A percentile compares a stretch with the other conserved stretches of the same genome.
These are phyloP conservation scores for Sebastes taczanowskii DNA, from an alignment of 2,797 vertebrate species.

Conservation along the genomic window DNA sequence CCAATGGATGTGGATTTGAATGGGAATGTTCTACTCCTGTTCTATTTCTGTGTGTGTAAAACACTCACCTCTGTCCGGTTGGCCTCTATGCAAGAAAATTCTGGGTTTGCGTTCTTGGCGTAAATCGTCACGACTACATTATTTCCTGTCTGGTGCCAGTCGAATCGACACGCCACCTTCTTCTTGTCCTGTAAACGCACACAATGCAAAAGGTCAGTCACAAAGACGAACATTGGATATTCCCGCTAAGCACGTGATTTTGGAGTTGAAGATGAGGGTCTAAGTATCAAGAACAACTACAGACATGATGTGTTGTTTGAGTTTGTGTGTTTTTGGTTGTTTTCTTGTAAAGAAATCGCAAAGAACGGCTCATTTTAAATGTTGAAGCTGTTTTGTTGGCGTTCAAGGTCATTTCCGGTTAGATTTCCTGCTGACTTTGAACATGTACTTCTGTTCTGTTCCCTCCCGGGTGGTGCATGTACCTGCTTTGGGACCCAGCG, in stretches of 20 bases:
- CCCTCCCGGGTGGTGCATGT: not conserved
- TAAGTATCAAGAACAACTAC: too few species aligned
- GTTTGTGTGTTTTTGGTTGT: too few species aligned
- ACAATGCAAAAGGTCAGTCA: not conserved
- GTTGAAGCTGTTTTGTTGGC: too few species aligned
- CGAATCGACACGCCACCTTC: conserved; percentile 89
- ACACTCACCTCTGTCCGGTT: conserved; percentile 88
- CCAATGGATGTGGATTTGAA: too few species aligned
- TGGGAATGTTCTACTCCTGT: too few species aligned
- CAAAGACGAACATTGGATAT: not conserved
- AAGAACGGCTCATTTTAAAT: too few species aligned
- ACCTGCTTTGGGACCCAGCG: conserved; percentile 87
- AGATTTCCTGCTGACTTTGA: not conserved
- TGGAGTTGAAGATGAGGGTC: too few species aligned
- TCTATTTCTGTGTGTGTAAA: not conserved
- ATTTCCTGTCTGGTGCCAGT: conserved; percentile 94
- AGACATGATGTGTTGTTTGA: not conserved
- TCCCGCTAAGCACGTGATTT: too few species aligned
- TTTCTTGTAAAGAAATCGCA: too few species aligned
- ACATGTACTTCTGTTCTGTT: not conserved
- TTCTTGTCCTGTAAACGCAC: conserved; percentile 71
- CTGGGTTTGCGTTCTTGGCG: conserved; percentile 87
- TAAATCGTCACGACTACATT: conserved; percentile 91
- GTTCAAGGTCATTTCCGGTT: not conserved
- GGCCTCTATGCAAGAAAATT: conserved; percentile 84